These are phyloP conservation scores for Hexactinellida sp. DNA, from an alignment of 37 sponge, comb jelly and placozoan genomes.

Conservation along the genomic window DNA sequence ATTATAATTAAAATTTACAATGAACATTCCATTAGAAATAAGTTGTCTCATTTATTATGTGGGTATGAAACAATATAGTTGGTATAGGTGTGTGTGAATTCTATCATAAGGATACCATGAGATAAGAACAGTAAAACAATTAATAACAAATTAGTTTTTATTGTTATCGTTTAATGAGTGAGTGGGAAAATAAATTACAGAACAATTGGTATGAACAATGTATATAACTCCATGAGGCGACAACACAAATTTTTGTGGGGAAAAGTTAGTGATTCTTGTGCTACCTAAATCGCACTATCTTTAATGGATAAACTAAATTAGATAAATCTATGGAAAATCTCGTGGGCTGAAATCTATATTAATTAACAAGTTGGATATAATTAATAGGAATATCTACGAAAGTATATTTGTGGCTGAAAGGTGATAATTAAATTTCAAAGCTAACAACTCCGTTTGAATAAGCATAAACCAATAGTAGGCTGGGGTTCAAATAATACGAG, in stretches of 20 bases:
- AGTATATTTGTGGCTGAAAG: neutral
- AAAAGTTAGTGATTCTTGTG: neutral
- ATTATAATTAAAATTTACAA: too few relatives aligned
- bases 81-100: neutral
- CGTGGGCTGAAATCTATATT: neutral
- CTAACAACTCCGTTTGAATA: neutral
- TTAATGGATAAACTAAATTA: too few relatives aligned
- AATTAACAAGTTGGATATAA: neutral
- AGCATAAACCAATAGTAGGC: neutral
- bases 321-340: neutral
- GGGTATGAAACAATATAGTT: neutral
- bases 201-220: too few relatives aligned
- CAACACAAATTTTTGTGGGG: neutral
- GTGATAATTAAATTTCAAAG: conserved; percentile 1
- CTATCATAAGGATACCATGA: neutral
- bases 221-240: too few relatives aligned
- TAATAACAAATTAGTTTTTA: neutral
- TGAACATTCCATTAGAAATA: too few relatives aligned
- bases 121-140: neutral
- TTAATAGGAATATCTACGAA: neutral
- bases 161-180: neutral
- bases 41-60: too few relatives aligned
- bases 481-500: neutral
- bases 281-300: neutral
- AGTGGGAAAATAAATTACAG: neutral